Evolutionary conservation across 2,113 vertebrate species (phyloP).

Genomic region (Lepisosteus osseus): DNA sequence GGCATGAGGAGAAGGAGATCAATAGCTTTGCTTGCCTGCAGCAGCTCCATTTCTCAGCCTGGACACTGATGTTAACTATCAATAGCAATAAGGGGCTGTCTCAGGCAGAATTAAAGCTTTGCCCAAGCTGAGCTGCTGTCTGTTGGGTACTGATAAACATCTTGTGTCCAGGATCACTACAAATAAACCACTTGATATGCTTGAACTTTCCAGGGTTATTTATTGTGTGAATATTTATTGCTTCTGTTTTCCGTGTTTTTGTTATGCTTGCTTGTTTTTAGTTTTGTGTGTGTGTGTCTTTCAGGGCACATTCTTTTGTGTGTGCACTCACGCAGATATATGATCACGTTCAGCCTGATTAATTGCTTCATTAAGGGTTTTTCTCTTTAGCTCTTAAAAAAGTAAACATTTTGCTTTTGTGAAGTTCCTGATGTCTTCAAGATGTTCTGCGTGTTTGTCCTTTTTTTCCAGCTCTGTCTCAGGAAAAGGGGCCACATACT

Average conservation of each 20-base stretch:
- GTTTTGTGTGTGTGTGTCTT: not conserved
- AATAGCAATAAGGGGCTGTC: conserved; percentile 76
- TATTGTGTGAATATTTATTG: conserved; percentile 50
- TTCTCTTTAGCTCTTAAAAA: conserved; percentile 52
- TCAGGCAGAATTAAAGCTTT: conserved; percentile 66
- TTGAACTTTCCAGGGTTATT: conserved; percentile 60
- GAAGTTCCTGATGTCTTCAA: conserved; percentile 65
- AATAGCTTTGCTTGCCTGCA: conserved; percentile 71
- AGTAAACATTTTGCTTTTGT: conserved; percentile 52
- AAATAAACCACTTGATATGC: conserved; percentile 73
- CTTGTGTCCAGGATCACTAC: conserved; percentile 58
- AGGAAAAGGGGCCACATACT: conserved; percentile 26
- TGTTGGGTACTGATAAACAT: conserved; percentile 73
- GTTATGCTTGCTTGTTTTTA: conserved; percentile 15
- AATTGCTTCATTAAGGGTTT: conserved; percentile 51
- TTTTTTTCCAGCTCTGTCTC: conserved; percentile 26
- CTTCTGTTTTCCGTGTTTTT: conserved; percentile 24
- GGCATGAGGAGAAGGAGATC: conserved; percentile 65
- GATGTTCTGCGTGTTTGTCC: conserved; percentile 56
- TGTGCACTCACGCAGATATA: conserved; percentile 36
- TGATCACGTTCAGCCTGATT: conserved; percentile 42
- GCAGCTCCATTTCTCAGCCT: conserved; percentile 76
- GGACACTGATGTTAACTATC: conserved; percentile 77
- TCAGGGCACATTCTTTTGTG: conserved; percentile 21
- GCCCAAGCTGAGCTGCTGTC: conserved; percentile 61